Base-by-base conservation (phyloP, 2,888 invertebrate genomes). In the Leptodirus hochenwartii region DNA sequence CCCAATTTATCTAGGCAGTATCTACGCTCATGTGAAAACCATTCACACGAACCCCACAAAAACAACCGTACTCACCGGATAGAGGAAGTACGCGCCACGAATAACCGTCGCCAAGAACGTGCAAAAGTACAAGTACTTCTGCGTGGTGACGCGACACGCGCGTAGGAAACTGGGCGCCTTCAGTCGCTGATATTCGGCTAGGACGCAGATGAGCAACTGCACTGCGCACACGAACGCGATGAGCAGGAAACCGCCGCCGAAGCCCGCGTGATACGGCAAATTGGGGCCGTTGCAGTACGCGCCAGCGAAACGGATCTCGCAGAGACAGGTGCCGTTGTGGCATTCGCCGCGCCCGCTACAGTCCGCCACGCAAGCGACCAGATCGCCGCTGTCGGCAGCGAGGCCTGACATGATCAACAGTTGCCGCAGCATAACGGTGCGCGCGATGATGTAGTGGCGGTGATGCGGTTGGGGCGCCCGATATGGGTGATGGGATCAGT, bases 281-380 rank as follows among this genome's bases (percentile, higher is more conserved):
- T 88, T 87, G 37, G 78, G 81, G 15, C 76, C 74, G 34, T 76
- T 74, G 51, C 88, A 82, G 47, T 77, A 69, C 35, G 77, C 74
- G 6, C 88, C 88, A 35, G 84, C 67, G 54, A 77, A 90, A 31
- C 73, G 67, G 43, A 88, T 88, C 64, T 87, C 85, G 56, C 88
- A 88, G 42, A 85, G 65, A 51, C 88, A 88, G 31, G 84, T 85
- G 39, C 87, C 87, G 54, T 88, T 84, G 51, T 80, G 69, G 56
- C 88, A 88, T 59, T 88, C 88, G 12, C 88, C 88, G 37, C 81
- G 76, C 37, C 85, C 85, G 47, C 81, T 85, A 60, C 88, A 88
- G 55, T 73, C 79, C 43, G 67, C 67, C 34, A 63, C 65, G 51
- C 80, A 80, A n/a, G n/a, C n/a, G n/a, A n/a, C n/a, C n/a, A n/a